Conservation (phyloP, 2,888 invertebrate species). For the Drosophila meridiana region DNA sequence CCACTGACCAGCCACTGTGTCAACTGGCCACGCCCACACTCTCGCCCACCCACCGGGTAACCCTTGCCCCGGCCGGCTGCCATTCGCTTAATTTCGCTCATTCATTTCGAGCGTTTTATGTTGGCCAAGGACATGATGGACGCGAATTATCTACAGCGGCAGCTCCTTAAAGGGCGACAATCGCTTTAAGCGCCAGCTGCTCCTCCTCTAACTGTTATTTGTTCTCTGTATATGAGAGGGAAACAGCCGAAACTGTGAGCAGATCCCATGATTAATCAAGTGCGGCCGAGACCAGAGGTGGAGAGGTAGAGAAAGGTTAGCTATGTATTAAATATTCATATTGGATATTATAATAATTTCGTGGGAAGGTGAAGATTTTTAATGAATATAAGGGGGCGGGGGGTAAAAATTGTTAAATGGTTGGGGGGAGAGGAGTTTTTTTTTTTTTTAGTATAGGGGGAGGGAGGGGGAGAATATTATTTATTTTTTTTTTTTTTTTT, state of each 20-base stretch:
- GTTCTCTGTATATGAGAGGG: background rate
- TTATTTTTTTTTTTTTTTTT: no score
- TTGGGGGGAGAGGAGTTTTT: no score
- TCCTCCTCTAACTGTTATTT: background rate
- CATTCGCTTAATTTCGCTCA: slow-evolving; percentile 58
- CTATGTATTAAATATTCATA: background rate
- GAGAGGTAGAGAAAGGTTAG: background rate
- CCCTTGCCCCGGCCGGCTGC: background rate
- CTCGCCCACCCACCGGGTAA: no score
- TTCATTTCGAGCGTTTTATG: slow-evolving; percentile 56
- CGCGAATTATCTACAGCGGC: slow-evolving; percentile 39
- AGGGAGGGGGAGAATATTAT: no score
- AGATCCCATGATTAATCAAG: slow-evolving; percentile 1
- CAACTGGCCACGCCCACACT: slow-evolving; percentile 31
- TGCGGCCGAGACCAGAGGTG: no score
- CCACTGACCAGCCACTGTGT: slow-evolving; percentile 52
- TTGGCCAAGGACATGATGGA: slow-evolving; percentile 60
- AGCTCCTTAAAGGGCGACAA: slow-evolving; percentile 12
- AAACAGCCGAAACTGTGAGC: background rate
- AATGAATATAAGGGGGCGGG: no score
- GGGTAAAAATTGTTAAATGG: no score
- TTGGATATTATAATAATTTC: background rate
- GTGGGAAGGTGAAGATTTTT: no score
- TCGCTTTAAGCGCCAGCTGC: slow-evolving; percentile 3
- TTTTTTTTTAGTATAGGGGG: no score